phyloP scores from a whole-genome alignment of 2,113 vertebrate species.

The Petroica traversi region DNA sequence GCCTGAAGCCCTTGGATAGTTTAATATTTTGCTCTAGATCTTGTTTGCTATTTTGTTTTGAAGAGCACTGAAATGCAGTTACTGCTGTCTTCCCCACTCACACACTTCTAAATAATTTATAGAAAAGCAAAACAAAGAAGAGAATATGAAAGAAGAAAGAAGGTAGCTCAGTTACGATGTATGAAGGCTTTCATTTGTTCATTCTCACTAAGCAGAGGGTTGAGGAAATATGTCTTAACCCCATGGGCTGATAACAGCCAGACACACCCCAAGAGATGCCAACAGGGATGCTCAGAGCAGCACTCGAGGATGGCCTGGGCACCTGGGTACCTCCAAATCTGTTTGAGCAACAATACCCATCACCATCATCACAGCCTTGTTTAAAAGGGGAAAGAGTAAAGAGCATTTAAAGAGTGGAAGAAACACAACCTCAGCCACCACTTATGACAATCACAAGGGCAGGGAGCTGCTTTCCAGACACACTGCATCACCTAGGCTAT shows the following conservation, averaged over 20 bases:
- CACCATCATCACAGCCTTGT: neutral
- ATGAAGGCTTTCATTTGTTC: conserved; percentile 1
- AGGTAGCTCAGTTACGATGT: neutral
- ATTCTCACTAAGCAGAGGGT: neutral
- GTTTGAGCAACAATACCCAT: neutral
- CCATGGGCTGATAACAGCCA: neutral
- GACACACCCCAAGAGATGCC: neutral
- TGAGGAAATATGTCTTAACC: neutral
- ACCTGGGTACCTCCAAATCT: neutral
- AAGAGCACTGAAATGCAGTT: conserved; percentile 58
- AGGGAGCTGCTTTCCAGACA: neutral
- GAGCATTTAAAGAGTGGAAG: neutral
- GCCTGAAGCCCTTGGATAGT: neutral
- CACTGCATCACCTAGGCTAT: neutral
- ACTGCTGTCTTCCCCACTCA: conserved; percentile 43
- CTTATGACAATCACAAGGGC: fast-evolving
- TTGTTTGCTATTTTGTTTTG: conserved; percentile 51
- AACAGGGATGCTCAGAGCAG: neutral
- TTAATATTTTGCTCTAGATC: conserved; percentile 67
- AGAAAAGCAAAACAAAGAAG: conserved; percentile 47
- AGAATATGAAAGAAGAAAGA: conserved; percentile 15
- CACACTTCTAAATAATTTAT: conserved; percentile 66
- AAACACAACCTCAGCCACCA: neutral
- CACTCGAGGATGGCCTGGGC: fast-evolving
- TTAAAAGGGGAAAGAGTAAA: neutral